These are phyloP conservation scores for Gryon sp. DNA, from an alignment of 1,140 invertebrate genomes.

Conservation along the genomic window DNA sequence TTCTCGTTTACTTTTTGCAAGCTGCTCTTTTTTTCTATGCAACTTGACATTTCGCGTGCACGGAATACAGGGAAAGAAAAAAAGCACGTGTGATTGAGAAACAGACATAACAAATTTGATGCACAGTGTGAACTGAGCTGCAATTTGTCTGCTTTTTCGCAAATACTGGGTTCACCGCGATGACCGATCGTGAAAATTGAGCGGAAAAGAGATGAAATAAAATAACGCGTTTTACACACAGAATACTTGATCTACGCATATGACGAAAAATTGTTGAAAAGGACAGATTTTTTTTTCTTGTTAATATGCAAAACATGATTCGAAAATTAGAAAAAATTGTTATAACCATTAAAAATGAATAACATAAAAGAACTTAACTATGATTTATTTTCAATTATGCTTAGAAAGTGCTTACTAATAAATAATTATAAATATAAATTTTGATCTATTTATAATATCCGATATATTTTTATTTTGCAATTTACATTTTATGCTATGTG, in stretches of 20 bases:
- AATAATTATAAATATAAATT: no score
- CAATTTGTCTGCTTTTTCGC: slow-evolving; percentile 41
- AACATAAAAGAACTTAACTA: no score
- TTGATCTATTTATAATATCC: no score
- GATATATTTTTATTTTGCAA: no score
- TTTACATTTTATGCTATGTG: no score
- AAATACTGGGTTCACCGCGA: slow-evolving; percentile 44
- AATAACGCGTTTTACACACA: slow-evolving; percentile 13
- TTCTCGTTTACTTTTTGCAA: slow-evolving; percentile 3
- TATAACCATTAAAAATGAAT: no score
- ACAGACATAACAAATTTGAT: slow-evolving; percentile 31
- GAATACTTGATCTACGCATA: slow-evolving; percentile 24
- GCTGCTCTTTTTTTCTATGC: slow-evolving; percentile 22
- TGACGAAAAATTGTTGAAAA: slow-evolving; percentile 6
- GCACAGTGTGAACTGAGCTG: slow-evolving; percentile 24
- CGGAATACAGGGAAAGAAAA: neutral
- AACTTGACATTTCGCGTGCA: slow-evolving; percentile 31
- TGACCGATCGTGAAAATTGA: slow-evolving; percentile 56
- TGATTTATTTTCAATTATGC: no score
- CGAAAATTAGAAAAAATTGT: no score
- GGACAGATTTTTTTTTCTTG: slow-evolving; percentile 19
- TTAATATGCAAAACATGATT: neutral
- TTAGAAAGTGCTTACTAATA: no score
- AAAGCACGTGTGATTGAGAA: slow-evolving; percentile 1
- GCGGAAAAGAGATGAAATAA: slow-evolving; percentile 51